A percentile compares a stretch with the other conserved stretches of the same genome.
These are phyloP conservation scores for Pseudomyrmex pallidus DNA, from an alignment of 1,140 invertebrate genomes.

Conservation along the genomic window DNA sequence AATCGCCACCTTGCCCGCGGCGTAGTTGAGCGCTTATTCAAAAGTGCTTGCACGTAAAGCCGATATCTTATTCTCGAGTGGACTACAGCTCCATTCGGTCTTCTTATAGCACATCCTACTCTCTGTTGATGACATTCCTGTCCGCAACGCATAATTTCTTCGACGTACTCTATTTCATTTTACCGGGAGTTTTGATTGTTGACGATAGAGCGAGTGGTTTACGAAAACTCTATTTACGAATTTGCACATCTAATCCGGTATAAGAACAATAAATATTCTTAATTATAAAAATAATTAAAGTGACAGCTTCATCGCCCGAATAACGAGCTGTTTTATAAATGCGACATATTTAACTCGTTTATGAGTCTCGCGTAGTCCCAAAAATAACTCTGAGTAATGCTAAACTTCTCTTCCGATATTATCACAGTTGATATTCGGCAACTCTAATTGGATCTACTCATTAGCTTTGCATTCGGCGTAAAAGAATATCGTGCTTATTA, in stretches of 20 bases:
- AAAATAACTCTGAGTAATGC: too few relatives aligned
- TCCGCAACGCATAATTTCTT: constrained; percentile 81
- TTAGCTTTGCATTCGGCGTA: background rate
- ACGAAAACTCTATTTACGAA: background rate
- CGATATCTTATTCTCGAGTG: constrained; percentile 85
- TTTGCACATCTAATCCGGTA: background rate
- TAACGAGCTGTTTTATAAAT: background rate
- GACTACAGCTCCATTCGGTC: constrained; percentile 80
- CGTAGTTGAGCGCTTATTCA: constrained; percentile 72
- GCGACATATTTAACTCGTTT: background rate
- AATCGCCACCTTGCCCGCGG: constrained; percentile 69
- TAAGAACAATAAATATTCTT: background rate
- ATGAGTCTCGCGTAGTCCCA: background rate
- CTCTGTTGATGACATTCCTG: constrained; percentile 81
- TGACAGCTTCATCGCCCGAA: background rate
- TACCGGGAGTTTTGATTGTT: constrained; percentile 48
- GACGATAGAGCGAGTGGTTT: constrained; percentile 55
- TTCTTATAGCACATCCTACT: constrained; percentile 79
- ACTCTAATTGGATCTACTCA: background rate
- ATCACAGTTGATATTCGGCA: background rate
- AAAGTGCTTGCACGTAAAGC: constrained; percentile 81
- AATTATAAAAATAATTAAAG: background rate
- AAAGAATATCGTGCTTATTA: constrained; percentile 30
- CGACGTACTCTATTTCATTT: constrained; percentile 50
- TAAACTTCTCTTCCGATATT: background rate